Base-by-base conservation (phyloP, 2,797 vertebrate species). In the Manis crassicaudata region DNA sequence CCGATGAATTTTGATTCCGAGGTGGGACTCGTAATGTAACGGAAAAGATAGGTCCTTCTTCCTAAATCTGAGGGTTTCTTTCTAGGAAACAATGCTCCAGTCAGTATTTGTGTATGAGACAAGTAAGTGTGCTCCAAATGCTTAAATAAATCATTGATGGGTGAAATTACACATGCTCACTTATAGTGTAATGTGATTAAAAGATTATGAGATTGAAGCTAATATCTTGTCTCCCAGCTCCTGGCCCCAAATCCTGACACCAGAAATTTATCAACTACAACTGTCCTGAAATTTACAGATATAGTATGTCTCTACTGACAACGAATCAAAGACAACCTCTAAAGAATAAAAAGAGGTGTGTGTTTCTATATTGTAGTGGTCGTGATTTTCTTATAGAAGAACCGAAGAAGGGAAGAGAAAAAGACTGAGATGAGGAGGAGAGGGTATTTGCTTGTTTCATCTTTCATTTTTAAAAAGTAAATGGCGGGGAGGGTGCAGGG, bases 121-220 rank as follows among this genome's bases (percentile, higher is more conserved):
- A 52, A 98, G 98, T 98, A 98, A 98, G 98, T 98, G 98, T 96
- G 97, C 97, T 98, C 98, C 98, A 98, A 94, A 98, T 97, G 98
- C 97, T 98, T 98, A 98, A 98, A 98, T 98, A 98, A 98, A 98
- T 98, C 98, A 98, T 98, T 98, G 98, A 98, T 98, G 98, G 98
- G 98, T 98, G 98, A 99, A 99, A 99, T 98, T 98, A 98, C 98
- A 98, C 98, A 98, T 98, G 98, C 98, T 98, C 98, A 98, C 98
- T 99, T 98, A 98, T 98, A 98, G 98, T 96, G 98, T 98, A 98
- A 99, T 98, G 98, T 98, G 98, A 98, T 99, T 99, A 99, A 98
- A 97, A 98, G 98, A 98, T 98, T 98, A 98, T 97, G 98, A 98
- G 98, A 98, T 98, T 98, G 98, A 98, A 98, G 98, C 98, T 98